Evolutionary conservation across 2,888 invertebrate species (phyloP).

Genomic region (Cremastinae sp.): DNA sequence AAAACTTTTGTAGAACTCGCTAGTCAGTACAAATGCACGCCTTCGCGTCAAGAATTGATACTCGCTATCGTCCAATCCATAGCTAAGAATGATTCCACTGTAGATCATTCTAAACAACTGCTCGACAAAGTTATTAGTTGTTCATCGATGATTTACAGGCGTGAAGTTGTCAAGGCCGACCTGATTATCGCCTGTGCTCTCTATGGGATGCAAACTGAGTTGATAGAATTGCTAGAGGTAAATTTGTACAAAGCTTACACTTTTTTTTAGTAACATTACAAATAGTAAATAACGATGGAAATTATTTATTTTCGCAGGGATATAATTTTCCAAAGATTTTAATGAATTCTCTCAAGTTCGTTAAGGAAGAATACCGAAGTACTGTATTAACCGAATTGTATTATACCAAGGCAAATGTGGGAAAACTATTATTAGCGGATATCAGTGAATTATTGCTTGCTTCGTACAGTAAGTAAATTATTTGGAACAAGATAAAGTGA

Average conservation of each 20-base stretch:
- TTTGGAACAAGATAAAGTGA: background rate
- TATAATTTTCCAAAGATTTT: no score
- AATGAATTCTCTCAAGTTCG: no score
- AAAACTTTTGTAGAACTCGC: slow-evolving; percentile 82
- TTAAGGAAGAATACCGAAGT: no score
- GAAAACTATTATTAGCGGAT: slow-evolving; percentile 26
- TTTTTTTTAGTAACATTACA: background rate
- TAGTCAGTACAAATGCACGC: slow-evolving; percentile 83
- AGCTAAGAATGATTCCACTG: slow-evolving; percentile 3
- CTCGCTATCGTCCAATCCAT: slow-evolving; percentile 70
- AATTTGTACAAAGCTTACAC: background rate
- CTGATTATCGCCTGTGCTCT: slow-evolving; percentile 55
- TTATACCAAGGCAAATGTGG: slow-evolving; percentile 1
- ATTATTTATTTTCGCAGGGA: no score
- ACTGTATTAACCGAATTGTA: no score
- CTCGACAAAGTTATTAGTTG: slow-evolving; percentile 61
- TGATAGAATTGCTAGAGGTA: slow-evolving; percentile 63
- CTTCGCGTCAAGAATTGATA: slow-evolving; percentile 85
- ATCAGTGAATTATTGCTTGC: slow-evolving; percentile 55
- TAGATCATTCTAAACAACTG: slow-evolving; percentile 33
- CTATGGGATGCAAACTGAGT: slow-evolving; percentile 67
- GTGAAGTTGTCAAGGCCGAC: background rate
- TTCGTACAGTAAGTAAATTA: slow-evolving; percentile 62
- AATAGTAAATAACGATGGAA: no score
- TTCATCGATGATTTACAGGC: slow-evolving; percentile 32